Evolutionary conservation across 37 sponge, comb jelly and placozoan genomes (phyloP), one percentile per base, ranked within the genome.

Genomic region (Eunapius fragilis): DNA sequence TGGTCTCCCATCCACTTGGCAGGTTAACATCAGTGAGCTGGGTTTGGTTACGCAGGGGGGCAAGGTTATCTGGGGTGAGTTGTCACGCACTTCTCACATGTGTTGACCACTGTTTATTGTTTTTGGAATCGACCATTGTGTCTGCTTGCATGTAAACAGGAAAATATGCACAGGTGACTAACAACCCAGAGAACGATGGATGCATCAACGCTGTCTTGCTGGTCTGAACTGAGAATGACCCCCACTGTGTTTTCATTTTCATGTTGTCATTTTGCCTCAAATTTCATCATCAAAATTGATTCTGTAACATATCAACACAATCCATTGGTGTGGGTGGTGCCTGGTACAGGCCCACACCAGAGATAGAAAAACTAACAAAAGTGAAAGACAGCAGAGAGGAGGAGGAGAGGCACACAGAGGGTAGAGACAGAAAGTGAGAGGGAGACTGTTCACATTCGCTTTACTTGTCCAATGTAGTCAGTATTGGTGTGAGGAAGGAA

Each of bases 151-250:
- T 31, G 2, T 2, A 31, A 31, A 25, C 78, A 96, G 96, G 96
- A 0, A 98, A 99, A 77, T 99, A 97, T 87, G 99, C 99, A n/a
- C 99, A 99, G 75, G 99, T 99, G 2, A 99, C 99, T 0, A 99
- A 99, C 69, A 81, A 97, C 87, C 99, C 99, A 47, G 99, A 99
- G 76, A 99, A 99, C 85, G 99, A 99, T 78, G 99, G 99, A 69
- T 99, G 99, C 50, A 95, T 99, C 68, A 99, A 99, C 93, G 99
- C 98, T 58, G 99, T 99, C 10, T 73, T 99, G 75, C 73, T 99
- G 35, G 99, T 99, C 25, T 98, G 68, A 88, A 28, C 25, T 77
- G 17, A 19, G 22, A 19, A 19, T 2, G 14, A 45, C 47, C 9
- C 47, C 7, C 9, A 9, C 14, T 58, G 14, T 19, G 22, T 58